Base-by-base conservation (phyloP, 1,140 invertebrate genomes). In the Drosophila parvula region DNA sequence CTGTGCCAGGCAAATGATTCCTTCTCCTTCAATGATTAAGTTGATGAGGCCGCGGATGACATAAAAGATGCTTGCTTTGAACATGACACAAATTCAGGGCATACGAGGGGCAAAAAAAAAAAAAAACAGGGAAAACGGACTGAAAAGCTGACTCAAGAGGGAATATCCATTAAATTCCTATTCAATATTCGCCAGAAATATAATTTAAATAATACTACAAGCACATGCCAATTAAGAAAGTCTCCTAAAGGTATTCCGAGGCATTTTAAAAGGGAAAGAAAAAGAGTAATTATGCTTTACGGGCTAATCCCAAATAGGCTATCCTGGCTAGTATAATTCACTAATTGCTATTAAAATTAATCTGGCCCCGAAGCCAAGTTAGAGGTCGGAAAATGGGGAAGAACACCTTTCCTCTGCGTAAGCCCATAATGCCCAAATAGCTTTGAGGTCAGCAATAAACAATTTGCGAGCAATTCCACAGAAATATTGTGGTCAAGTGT, bases 401-500 rank as follows among this genome's bases (percentile, higher is more conserved):
- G 38, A 40, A 70, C 64, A 48, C 51, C 55, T 70, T 51, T 10
- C 32, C 18, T 30, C 64, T 18, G 27, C 14, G 16, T 12, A n/a
- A 55, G 67, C 18, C 40, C 70, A 41, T 74, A 62, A 55, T 45
- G 32, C 56, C 68, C 47, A 44, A 76, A 76, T 76, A 47, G 74
- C 74, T 77, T 61, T 78, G 74, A 78, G 74, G 74, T 78, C 50
- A 34, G 69, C 69, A 57, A 69, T 78, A 77, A 78, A 78, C 74
- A 78, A 78, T 78, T 78, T 71, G 69, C 28, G 51, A 71, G 65
- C 69, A 71, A 71, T 71, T 71, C 67, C 69, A 71, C 69, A 71
- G 57, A 71, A 78, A 78, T 77, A 78, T 78, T 77, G 74, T 78
- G 74, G 74, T 78, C 69, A 77, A 78, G 60, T 77, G 74, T 62